Conservation (phyloP, 2,888 invertebrate species). For the Camponotus fellah region DNA sequence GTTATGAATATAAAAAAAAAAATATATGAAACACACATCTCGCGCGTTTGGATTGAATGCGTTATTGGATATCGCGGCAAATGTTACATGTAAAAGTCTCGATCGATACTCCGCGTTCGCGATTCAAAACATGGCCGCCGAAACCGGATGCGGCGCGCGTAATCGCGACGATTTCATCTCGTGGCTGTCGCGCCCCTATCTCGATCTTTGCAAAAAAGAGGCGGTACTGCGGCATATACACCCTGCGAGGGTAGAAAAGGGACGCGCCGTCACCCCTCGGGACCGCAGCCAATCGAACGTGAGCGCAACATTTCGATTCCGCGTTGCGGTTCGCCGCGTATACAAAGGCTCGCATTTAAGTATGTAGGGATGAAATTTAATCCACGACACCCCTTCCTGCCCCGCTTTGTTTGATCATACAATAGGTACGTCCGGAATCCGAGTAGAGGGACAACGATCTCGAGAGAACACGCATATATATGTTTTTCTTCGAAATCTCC, state of each 20-base stretch:
- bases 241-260: conserved; percentile 30
- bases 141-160: conserved; percentile 31
- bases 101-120: neutral
- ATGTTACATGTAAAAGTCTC: neutral
- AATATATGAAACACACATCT: conserved; percentile 7
- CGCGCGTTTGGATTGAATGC: neutral
- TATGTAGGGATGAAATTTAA: conserved; percentile 79
- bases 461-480: neutral
- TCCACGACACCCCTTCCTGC: conserved; percentile 68
- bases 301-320: conserved; percentile 75
- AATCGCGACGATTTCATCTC: conserved; percentile 44
- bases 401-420: conserved; percentile 28
- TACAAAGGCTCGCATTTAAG: conserved; percentile 76
- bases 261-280: conserved; percentile 49
- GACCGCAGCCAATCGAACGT: conserved; percentile 68
- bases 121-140: conserved; percentile 29
- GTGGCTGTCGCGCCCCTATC: conserved; percentile 15
- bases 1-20: neutral
- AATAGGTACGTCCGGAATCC: conserved; percentile 22
- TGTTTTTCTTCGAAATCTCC: conserved; percentile 2
- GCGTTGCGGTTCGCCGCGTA: conserved; percentile 73
- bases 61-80: neutral
- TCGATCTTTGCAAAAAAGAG: conserved; percentile 43
- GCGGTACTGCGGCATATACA: conserved; percentile 36
- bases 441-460: conserved; percentile 5